Evolutionary conservation across 2,888 invertebrate genomes (phyloP).

Genomic region (Apotomis capreana): DNA sequence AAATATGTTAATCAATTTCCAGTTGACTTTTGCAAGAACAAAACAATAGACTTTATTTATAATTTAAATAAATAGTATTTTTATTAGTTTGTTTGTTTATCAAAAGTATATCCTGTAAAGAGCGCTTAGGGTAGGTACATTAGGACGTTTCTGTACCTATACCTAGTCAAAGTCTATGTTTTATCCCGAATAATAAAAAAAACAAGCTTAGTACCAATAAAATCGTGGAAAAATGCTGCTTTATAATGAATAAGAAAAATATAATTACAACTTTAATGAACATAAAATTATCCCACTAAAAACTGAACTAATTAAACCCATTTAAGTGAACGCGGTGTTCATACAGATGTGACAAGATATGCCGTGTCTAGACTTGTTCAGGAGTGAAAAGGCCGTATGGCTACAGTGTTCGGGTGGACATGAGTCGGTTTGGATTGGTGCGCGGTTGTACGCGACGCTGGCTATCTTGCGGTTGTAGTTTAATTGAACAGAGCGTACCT

Average conservation of each 20-base stretch:
- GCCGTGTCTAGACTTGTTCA: slow-evolving; percentile 48
- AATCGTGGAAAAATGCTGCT: no score
- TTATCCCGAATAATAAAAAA: no score
- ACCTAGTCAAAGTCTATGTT: no score
- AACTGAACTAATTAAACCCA: slow-evolving; percentile 44
- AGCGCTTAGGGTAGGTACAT: no score
- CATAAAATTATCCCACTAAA: slow-evolving; percentile 13
- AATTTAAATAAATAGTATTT: no score
- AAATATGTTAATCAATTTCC: no score
- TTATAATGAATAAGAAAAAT: not conserved
- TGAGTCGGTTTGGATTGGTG: slow-evolving; percentile 39
- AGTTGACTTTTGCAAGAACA: no score
- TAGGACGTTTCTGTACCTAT: no score
- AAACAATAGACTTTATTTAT: no score
- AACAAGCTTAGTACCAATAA: no score
- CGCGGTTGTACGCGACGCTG: slow-evolving; percentile 65
- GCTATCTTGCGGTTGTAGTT: slow-evolving; percentile 66
- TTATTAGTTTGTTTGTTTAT: no score
- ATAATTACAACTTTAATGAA: slow-evolving; percentile 10
- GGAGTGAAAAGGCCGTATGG: not conserved
- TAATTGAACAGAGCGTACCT: slow-evolving; percentile 68
- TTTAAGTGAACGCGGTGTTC: slow-evolving; percentile 48
- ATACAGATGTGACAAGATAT: slow-evolving; percentile 70
- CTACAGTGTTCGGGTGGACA: not conserved
- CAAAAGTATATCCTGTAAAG: no score